phyloP scores from a whole-genome alignment of 2,797 vertebrate species.

The Typhlichthys eigenmanni region DNA sequence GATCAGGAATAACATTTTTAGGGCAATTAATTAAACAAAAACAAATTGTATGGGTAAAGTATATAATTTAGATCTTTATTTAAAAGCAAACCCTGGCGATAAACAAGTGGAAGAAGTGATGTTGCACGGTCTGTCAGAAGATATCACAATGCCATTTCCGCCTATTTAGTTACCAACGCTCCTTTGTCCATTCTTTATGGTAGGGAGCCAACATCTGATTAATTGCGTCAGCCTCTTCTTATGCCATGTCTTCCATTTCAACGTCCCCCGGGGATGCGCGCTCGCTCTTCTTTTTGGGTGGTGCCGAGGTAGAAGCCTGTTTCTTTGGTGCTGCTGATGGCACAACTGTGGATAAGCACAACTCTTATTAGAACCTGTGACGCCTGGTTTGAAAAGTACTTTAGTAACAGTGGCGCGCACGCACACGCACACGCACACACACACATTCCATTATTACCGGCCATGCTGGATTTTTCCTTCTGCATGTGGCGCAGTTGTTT shows the following conservation, averaged over 20 bases:
- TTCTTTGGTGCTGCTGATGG: constrained; percentile 20
- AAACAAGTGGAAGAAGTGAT: neutral
- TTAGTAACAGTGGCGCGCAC: neutral
- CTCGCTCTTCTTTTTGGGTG: constrained; percentile 31
- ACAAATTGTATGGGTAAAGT: too few relatives aligned
- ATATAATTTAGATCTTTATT: neutral
- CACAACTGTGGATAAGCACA: constrained; percentile 58
- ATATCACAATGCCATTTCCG: neutral
- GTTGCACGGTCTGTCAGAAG: neutral
- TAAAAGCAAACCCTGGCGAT: neutral
- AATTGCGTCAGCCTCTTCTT: constrained; percentile 3
- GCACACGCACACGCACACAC: neutral
- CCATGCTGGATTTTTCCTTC: constrained; percentile 72
- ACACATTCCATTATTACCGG: constrained; percentile 62
- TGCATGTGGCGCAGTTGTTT: constrained; percentile 81
- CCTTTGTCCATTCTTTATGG: too few relatives aligned
- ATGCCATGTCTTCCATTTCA: constrained; percentile 60
- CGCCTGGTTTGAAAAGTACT: constrained; percentile 1
- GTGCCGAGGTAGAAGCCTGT: neutral
- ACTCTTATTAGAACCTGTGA: constrained; percentile 1
- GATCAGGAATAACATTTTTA: too few relatives aligned
- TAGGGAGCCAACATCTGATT: neutral
- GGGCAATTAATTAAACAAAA: too few relatives aligned
- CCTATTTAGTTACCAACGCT: neutral
- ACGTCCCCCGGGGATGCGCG: constrained; percentile 25